Evolutionary conservation across 2,888 invertebrate species (phyloP).

Genomic region (Eupithecia insigniata): DNA sequence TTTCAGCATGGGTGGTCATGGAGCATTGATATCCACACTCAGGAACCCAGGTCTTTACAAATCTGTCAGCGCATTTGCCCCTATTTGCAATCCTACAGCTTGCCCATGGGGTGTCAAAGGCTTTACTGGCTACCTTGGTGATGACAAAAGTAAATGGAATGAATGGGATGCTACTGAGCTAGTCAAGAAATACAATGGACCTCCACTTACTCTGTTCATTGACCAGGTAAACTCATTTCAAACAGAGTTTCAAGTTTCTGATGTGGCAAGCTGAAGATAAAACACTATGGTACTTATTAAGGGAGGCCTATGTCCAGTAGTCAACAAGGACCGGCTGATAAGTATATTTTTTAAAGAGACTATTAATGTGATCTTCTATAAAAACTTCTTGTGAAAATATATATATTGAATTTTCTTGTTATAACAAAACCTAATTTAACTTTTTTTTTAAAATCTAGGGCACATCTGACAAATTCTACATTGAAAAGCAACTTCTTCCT

Average conservation of each 20-base stretch:
- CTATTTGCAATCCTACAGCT: constrained; percentile 94
- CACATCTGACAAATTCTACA: constrained; percentile 90
- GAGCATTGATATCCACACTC: constrained; percentile 94
- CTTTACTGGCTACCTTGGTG: constrained; percentile 91
- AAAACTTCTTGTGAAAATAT: neutral
- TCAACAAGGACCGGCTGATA: neutral
- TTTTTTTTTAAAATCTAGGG: constrained; percentile 86
- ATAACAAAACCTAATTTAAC: neutral
- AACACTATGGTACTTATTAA: neutral
- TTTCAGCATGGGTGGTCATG: constrained; percentile 99
- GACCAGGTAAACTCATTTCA: constrained; percentile 88
- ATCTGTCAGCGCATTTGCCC: constrained; percentile 97
- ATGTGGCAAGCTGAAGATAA: neutral
- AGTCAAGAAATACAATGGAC: constrained; percentile 92
- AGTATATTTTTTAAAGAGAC: neutral
- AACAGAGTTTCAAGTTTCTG: neutral
- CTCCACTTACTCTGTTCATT: constrained; percentile 91
- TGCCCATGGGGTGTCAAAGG: constrained; percentile 96
- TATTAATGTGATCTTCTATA: neutral
- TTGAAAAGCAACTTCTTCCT: constrained; percentile 90
- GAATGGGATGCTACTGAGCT: constrained; percentile 96
- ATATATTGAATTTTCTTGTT: neutral
- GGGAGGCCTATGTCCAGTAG: neutral
- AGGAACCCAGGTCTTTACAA: constrained; percentile 95
- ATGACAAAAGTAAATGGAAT: constrained; percentile 87